Percentiles rank a stretch among this genome's conserved stretches.
These are phyloP conservation scores for Apodemia mormo DNA, from an alignment of 2,888 invertebrate genomes.

Conservation along the genomic window DNA sequence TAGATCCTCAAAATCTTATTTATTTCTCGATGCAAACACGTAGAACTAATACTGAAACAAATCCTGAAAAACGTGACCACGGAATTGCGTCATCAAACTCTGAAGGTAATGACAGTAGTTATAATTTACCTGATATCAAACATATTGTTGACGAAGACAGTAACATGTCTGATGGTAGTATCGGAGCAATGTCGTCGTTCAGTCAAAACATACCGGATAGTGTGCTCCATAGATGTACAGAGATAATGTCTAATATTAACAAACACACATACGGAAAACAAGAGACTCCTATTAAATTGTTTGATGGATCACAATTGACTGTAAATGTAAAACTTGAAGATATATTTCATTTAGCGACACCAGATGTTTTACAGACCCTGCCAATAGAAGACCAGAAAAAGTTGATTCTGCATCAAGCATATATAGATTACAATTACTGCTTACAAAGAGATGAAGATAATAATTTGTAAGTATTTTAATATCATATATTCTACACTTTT, in stretches of 20 bases:
- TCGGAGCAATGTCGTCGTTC: constrained; percentile 45
- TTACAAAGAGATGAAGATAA: constrained; percentile 51
- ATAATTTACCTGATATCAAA: constrained; percentile 38
- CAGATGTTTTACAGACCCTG: constrained; percentile 44
- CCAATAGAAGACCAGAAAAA: constrained; percentile 39
- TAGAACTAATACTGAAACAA: constrained; percentile 1
- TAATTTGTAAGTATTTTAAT: constrained; percentile 57
- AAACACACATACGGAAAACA: constrained; percentile 34
- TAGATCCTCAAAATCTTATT: constrained; percentile 44
- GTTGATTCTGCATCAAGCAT: constrained; percentile 53
- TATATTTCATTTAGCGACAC: constrained; percentile 51
- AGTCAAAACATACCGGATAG: constrained; percentile 42
- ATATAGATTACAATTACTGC: constrained; percentile 55
- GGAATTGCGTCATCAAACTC: constrained; percentile 1
- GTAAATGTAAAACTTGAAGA: constrained; percentile 49
- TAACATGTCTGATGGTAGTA: constrained; percentile 49
- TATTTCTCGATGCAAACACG: constrained; percentile 16
- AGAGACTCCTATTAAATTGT: constrained; percentile 23
- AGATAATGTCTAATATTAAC: constrained; percentile 38
- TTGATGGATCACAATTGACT: constrained; percentile 41
- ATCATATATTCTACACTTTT: too few species aligned
- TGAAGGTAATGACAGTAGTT: background rate
- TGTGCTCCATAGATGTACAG: constrained; percentile 35
- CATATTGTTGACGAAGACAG: constrained; percentile 46
- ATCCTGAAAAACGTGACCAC: background rate